Conservation (phyloP, 2,113 vertebrate genomes). For the Scolopax mira region DNA sequence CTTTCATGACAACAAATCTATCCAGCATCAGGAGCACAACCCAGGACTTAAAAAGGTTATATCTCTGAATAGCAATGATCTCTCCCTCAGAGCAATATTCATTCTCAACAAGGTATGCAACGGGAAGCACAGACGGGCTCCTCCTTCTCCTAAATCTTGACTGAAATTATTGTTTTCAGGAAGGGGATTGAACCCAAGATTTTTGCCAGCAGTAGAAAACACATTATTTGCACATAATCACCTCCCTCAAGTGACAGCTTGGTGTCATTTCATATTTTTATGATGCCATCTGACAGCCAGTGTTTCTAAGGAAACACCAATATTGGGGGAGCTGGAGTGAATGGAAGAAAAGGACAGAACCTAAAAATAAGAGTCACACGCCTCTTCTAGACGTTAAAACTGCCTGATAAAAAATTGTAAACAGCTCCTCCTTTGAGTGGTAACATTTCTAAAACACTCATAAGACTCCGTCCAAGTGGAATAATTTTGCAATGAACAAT, state of each 20-base stretch:
- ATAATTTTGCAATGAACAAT: not conserved
- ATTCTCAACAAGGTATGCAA: not conserved
- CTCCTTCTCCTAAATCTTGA: not conserved
- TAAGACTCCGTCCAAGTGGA: not conserved
- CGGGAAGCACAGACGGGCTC: not conserved
- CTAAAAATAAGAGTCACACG: conserved; percentile 37
- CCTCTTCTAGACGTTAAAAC: not conserved
- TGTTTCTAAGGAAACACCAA: conserved; percentile 47
- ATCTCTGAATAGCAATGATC: not conserved
- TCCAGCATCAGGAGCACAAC: not conserved
- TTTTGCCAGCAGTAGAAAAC: not conserved
- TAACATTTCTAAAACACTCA: not conserved
- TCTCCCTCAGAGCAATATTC: not conserved
- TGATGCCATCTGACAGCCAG: not conserved
- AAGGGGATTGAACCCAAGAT: not conserved
- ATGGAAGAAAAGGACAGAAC: not conserved
- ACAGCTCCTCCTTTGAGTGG: not conserved
- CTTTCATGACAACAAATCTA: not conserved
- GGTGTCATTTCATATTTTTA: not conserved
- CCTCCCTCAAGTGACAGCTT: not conserved
- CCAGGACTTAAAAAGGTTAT: not conserved
- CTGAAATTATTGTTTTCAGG: not conserved
- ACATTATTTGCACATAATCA: not conserved
- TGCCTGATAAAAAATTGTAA: not conserved
- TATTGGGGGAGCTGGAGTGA: conserved; percentile 14